Evolutionary conservation across 2,888 invertebrate genomes (phyloP).

Genomic region (Hyposoter didymator): DNA sequence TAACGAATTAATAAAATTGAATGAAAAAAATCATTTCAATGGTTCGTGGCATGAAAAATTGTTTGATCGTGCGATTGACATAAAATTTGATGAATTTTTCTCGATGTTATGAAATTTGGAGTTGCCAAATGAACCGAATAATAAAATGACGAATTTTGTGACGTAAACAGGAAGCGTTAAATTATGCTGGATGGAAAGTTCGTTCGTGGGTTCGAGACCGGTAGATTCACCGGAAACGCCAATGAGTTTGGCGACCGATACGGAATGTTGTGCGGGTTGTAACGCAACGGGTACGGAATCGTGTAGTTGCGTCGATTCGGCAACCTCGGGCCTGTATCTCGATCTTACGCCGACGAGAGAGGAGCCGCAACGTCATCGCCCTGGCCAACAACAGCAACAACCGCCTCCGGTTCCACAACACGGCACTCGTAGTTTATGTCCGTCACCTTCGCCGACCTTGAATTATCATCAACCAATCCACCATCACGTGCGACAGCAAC

Average conservation of each 20-base stretch:
- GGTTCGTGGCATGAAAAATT: neutral
- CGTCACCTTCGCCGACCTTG: conserved; percentile 77
- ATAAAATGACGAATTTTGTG: conserved; percentile 19
- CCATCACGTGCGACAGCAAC: conserved; percentile 81
- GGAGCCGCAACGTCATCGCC: conserved; percentile 66
- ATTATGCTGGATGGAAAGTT: conserved; percentile 96
- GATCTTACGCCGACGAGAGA: conserved; percentile 80
- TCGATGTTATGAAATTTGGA: conserved; percentile 1
- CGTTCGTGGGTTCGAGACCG: conserved; percentile 94
- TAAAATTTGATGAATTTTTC: neutral
- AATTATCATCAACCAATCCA: conserved; percentile 74
- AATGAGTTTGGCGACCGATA: conserved; percentile 84
- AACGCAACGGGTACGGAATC: conserved; percentile 76
- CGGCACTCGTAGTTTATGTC: conserved; percentile 74
- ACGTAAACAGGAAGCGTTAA: conserved; percentile 87
- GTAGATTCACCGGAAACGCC: conserved; percentile 95
- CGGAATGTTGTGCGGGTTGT: conserved; percentile 80
- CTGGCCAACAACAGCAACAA: conserved; percentile 62
- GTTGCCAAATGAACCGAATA: neutral
- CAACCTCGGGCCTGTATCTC: conserved; percentile 77
- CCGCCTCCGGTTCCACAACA: conserved; percentile 35
- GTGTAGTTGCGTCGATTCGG: conserved; percentile 79
- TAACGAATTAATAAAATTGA: neutral
- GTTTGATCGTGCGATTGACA: neutral
- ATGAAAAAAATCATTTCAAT: neutral